Percentiles rank a stretch among this genome's conserved stretches.
These are phyloP conservation scores for Brassicogethes aeneus DNA, from an alignment of 2,888 invertebrate species.

Conservation along the genomic window DNA sequence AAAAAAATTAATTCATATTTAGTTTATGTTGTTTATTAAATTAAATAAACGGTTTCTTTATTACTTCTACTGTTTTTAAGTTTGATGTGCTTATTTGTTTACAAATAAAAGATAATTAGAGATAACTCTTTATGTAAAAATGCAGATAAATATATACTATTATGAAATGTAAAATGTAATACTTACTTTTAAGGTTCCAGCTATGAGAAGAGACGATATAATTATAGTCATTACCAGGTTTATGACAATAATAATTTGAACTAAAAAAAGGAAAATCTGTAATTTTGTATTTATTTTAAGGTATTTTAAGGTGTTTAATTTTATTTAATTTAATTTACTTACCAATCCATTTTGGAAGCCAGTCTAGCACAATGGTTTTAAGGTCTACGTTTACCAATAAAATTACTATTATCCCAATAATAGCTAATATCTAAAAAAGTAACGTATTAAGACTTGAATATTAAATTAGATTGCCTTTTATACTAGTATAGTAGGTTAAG, in stretches of 20 bases:
- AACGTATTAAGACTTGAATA: too few species aligned
- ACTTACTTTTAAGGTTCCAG: constrained; percentile 66
- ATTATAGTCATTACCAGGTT: constrained; percentile 77
- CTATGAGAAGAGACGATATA: constrained; percentile 65
- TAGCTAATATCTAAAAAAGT: constrained; percentile 50
- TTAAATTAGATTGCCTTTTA: too few species aligned
- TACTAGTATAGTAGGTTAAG: neutral
- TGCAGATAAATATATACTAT: too few species aligned
- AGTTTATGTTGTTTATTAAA: too few species aligned
- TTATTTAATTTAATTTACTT: constrained; percentile 27
- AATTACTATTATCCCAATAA: constrained; percentile 59
- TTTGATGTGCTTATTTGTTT: too few species aligned
- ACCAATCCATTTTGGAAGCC: constrained; percentile 58
- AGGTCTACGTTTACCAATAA: constrained; percentile 59
- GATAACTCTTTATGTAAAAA: too few species aligned
- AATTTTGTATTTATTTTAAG: too few species aligned
- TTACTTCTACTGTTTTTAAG: too few species aligned
- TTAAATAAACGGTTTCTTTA: too few species aligned
- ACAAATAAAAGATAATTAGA: too few species aligned
- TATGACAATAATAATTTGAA: constrained; percentile 68
- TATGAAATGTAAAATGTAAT: too few species aligned
- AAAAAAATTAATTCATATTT: too few species aligned
- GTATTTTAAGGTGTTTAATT: constrained; percentile 5
- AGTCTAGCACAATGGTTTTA: constrained; percentile 69
- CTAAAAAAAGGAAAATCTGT: constrained; percentile 45